Evolutionary conservation across 2,797 vertebrate genomes (phyloP).

Genomic region (Botia almorhae): DNA sequence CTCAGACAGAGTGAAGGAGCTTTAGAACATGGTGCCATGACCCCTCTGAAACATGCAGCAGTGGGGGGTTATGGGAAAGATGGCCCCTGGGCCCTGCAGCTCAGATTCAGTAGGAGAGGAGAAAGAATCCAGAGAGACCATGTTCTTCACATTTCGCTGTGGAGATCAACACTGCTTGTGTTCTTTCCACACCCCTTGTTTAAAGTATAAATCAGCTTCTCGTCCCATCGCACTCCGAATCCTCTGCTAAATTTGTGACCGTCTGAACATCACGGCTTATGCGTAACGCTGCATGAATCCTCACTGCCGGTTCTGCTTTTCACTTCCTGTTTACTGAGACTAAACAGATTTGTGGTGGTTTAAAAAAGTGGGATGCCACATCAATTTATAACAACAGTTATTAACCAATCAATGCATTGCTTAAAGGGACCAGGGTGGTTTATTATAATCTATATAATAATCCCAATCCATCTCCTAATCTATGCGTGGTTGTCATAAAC

Average conservation of each 20-base stretch:
- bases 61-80: conserved; percentile 74
- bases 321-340: not conserved
- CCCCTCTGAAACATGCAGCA: conserved; percentile 1
- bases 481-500: conserved; percentile 3
- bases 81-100: conserved; percentile 56
- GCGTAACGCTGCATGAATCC: not conserved
- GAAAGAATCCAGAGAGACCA: conserved; percentile 69
- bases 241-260: conserved; percentile 1
- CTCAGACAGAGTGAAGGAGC: conserved; percentile 17
- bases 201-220: conserved; percentile 67
- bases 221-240: conserved; percentile 46
- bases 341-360: not conserved
- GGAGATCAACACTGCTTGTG: conserved; percentile 64
- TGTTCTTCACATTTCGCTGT: conserved; percentile 58
- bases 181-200: conserved; percentile 65
- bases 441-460: not conserved
- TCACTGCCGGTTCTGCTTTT: not conserved
- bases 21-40: conserved; percentile 35
- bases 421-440: not conserved
- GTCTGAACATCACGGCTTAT: not conserved
- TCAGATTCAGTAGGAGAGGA: conserved; percentile 62
- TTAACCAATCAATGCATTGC: not conserved
- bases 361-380: no score
- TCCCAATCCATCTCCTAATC: not conserved
- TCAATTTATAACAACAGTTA: not conserved